A percentile compares a stretch with the other conserved stretches of the same genome.
These are phyloP conservation scores for Tupaia chinensis DNA, from an alignment of 2,113 vertebrate genomes.

Conservation along the genomic window DNA sequence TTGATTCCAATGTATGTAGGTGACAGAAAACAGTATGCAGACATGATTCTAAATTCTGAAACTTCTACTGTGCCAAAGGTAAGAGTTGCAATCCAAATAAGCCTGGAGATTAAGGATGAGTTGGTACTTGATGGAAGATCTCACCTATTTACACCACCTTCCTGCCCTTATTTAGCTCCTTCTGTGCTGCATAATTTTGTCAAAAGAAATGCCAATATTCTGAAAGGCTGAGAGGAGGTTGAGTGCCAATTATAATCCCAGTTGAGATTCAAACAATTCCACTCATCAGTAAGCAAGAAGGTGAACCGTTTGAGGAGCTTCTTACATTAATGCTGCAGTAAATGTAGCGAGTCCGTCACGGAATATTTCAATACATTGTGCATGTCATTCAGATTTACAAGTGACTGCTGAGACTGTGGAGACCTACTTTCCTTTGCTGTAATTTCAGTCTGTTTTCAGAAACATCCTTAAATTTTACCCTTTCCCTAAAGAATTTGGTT, in stretches of 20 bases:
- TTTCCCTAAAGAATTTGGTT: background rate
- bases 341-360: background rate
- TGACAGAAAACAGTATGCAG: background rate
- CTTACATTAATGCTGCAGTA: background rate
- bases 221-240: background rate
- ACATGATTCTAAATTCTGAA: background rate
- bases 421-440: background rate
- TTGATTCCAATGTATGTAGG: background rate
- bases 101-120: background rate
- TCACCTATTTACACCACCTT: background rate
- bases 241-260: slow-evolving; percentile 45
- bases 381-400: slow-evolving; percentile 24
- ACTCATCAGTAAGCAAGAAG: slow-evolving; percentile 28
- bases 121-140: background rate
- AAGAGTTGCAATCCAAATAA: background rate
- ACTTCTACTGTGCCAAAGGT: background rate
- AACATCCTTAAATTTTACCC: background rate
- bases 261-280: slow-evolving; percentile 6
- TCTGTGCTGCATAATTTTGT: background rate
- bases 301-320: background rate
- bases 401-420: background rate
- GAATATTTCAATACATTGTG: background rate
- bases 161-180: background rate
- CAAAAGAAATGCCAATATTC: slow-evolving; percentile 1
- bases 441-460: slow-evolving; percentile 8